These are phyloP conservation scores for Gasterosteus aculeatus DNA, from an alignment of 2,113 vertebrate genomes.

Conservation along the genomic window DNA sequence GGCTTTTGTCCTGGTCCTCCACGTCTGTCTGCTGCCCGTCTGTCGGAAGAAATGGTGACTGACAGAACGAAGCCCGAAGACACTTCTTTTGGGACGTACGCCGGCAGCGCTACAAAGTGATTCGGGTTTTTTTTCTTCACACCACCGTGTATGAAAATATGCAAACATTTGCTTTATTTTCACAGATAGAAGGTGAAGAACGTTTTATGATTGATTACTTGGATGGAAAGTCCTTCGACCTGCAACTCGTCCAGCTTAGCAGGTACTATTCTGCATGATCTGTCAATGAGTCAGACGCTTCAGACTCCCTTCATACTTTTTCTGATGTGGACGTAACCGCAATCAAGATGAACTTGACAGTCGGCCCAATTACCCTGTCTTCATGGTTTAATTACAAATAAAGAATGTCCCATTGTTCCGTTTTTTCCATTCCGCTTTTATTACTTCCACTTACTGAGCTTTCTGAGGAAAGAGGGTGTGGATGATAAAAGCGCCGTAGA, in stretches of 20 bases:
- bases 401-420: not conserved
- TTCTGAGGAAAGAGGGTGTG: not conserved
- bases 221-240: not conserved
- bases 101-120: not conserved
- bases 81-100: not conserved
- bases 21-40: constrained; percentile 74
- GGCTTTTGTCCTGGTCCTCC: constrained; percentile 61
- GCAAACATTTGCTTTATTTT: constrained; percentile 5
- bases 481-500: not conserved
- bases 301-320: not conserved
- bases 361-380: not conserved
- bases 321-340: not conserved
- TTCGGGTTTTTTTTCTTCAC: not conserved
- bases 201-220: not conserved
- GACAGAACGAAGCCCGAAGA: not conserved
- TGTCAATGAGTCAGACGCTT: not conserved
- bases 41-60: not conserved
- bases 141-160: not conserved
- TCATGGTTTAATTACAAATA: not conserved
- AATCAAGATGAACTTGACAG: not conserved
- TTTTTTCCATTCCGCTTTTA: not conserved
- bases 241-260: not conserved
- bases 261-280: not conserved
- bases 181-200: not conserved
- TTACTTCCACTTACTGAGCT: not conserved